Conservation (phyloP, 2,113 vertebrate genomes). For the Scalopus aquaticus region DNA sequence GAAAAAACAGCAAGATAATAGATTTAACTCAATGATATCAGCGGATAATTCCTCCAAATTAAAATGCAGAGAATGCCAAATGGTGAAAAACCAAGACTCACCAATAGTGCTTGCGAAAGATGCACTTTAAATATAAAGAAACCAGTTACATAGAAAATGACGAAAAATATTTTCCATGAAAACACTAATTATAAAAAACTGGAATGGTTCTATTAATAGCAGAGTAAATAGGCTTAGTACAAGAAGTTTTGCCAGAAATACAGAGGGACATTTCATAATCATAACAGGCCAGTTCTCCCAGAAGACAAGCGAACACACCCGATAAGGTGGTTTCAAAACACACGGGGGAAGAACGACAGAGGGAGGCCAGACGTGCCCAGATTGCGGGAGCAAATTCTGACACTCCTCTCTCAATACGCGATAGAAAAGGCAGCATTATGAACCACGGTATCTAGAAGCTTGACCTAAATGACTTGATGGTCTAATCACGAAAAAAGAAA, state of each 20-base stretch:
- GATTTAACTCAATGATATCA: neutral
- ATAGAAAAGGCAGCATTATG: neutral
- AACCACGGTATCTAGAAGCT: neutral
- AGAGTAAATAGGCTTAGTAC: neutral
- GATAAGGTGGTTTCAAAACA: neutral
- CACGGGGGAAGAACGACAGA: neutral
- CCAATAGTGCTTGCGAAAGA: neutral
- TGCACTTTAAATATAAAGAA: neutral
- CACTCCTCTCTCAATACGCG: neutral
- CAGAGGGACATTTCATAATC: neutral
- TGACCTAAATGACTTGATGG: neutral
- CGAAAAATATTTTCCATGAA: neutral
- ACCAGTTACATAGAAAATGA: neutral
- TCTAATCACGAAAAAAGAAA: neutral
- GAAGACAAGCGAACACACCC: neutral
- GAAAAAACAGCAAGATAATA: neutral
- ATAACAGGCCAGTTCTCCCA: neutral
- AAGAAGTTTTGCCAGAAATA: neutral
- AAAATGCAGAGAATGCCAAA: neutral
- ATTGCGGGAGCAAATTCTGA: no score
- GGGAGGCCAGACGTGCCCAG: neutral
- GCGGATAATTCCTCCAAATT: neutral
- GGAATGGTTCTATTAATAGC: neutral
- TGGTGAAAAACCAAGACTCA: neutral
- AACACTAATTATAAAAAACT: neutral